phyloP scores from a whole-genome alignment of 2,113 vertebrate genomes.

The Clarias gariepinus region DNA sequence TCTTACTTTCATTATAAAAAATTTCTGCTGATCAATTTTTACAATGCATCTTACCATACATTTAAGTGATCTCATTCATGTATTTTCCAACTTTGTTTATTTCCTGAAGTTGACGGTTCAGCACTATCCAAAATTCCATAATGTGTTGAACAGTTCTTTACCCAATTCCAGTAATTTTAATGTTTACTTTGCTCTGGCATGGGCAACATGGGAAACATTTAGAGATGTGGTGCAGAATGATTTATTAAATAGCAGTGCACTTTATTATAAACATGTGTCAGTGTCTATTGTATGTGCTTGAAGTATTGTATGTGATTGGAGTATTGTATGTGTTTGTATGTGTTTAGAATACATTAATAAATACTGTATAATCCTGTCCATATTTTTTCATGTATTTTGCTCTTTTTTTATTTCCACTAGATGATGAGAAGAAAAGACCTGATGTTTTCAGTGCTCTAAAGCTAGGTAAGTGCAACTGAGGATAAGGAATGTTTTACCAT shows the following conservation, averaged over 20 bases:
- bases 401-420: too few species aligned
- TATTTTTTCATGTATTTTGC: neutral
- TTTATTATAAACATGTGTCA: neutral
- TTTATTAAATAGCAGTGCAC: neutral
- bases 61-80: too few species aligned
- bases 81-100: too few species aligned
- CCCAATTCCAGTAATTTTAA: too few species aligned
- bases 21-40: too few species aligned
- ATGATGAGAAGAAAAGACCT: conserved; percentile 88
- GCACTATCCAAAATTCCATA: too few species aligned
- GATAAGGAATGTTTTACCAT: neutral
- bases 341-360: neutral
- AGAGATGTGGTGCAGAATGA: neutral
- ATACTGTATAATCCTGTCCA: neutral
- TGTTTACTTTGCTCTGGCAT: too few species aligned
- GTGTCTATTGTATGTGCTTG: neutral
- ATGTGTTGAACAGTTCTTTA: too few species aligned
- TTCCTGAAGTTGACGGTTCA: too few species aligned
- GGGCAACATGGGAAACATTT: neutral
- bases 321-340: neutral
- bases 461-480: conserved; percentile 76
- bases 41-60: too few species aligned
- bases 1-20: too few species aligned
- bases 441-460: conserved; percentile 94
- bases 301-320: neutral